Evolutionary conservation across 2,797 vertebrate species (phyloP), one percentile per base, ranked within the genome.

Genomic region (Oophaga sylvatica): DNA sequence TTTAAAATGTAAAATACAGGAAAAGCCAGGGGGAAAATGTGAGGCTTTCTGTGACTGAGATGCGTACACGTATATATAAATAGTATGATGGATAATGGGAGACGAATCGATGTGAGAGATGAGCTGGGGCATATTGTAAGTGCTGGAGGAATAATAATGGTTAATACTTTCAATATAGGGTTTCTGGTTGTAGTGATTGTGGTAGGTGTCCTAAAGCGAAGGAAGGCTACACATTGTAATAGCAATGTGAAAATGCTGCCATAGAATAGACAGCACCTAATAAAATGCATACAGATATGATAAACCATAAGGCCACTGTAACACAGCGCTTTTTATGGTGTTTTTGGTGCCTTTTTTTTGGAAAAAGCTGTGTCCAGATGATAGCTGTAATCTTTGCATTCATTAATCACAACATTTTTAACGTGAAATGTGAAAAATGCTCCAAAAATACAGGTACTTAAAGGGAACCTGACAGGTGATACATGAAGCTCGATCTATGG

Each of bases 171-270:
- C 2, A 80, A 5, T 62, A 22, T 35, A 80, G 17, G 76, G n/a
- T 57, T 59, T 31, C 1, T 80, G 17, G 5, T 60, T 20, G 56
- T 35, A 80, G 29, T 80, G 26, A 53, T 2, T 88, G 57, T 26
- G 59, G 90, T 81, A 59, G 83, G 8, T 77, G 29, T 85, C 48
- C 13, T 60, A 80, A 45, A 11, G n/a, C 29, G 16, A 59, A 85
- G 17, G 68, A 67, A 26, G 9, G 17, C 17, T 41, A 5, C 11
- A n/a, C n/a, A 73, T 48, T 73, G 70, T 45, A 9, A 73, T 22
- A 22, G 85, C 62, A 82, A 53, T 56, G 16, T 31, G 70, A 56
- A 45, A 82, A 56, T 57, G 26, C 13, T 71, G 15, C 15, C 20
- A n/a, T 48, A 4, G 22, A 10, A n/a, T 41, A 73, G 1, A 13